Conservation (phyloP, 2,113 vertebrate species). For the Sporophila hypoxantha region DNA sequence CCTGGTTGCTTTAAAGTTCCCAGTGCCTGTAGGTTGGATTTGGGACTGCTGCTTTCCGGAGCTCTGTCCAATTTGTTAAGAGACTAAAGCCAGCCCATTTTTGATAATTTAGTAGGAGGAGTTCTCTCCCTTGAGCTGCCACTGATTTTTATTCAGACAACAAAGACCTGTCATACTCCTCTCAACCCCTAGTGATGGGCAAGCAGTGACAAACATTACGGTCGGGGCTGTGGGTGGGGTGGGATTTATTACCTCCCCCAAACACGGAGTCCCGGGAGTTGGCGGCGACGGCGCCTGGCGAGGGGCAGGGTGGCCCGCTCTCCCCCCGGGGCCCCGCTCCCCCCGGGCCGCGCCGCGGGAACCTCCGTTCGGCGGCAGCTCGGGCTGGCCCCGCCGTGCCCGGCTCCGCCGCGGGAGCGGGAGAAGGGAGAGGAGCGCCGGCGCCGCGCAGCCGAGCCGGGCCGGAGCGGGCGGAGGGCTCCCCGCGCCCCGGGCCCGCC, state of each 20-base stretch:
- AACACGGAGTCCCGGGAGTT: slow-evolving; percentile 25
- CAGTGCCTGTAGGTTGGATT: slow-evolving; percentile 88
- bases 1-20: slow-evolving; percentile 81
- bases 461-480: not conserved
- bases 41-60: slow-evolving; percentile 88
- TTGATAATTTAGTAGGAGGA: slow-evolving; percentile 99
- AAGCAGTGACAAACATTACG: slow-evolving; percentile 71
- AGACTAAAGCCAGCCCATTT: slow-evolving; percentile 96
- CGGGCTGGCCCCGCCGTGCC: not conserved
- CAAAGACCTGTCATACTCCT: slow-evolving; percentile 97
- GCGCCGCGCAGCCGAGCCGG: not conserved
- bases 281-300: not conserved
- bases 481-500: too few relatives aligned
- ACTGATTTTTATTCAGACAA: slow-evolving; percentile 93
- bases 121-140: slow-evolving; percentile 83
- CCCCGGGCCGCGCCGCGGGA: not conserved
- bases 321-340: not conserved
- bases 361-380: not conserved
- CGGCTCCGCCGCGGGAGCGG: not conserved
- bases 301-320: slow-evolving; percentile 3
- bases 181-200: slow-evolving; percentile 80
- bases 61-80: slow-evolving; percentile 96
- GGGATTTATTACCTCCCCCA: slow-evolving; percentile 45
- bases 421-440: not conserved
- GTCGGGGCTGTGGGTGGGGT: slow-evolving; percentile 39